phyloP scores from a whole-genome alignment of 2,797 vertebrate species.

The Bradypus variegatus region DNA sequence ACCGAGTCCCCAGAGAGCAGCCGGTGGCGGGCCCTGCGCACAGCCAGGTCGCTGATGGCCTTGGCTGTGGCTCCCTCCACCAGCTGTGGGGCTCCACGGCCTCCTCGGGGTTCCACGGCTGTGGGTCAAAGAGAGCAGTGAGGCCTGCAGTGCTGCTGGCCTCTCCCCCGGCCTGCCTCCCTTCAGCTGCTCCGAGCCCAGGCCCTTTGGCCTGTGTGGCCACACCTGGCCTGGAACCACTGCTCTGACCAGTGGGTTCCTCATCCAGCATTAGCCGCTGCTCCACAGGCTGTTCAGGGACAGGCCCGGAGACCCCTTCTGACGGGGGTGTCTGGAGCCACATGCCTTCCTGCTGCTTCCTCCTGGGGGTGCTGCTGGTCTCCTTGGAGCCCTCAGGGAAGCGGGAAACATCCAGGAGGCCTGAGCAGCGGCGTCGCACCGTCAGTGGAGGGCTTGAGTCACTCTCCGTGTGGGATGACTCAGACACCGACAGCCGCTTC shows the following conservation, averaged over 20 bases:
- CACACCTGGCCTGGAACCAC: constrained; percentile 48
- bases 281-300: constrained; percentile 84
- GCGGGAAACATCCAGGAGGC: constrained; percentile 89
- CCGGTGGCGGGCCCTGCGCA: constrained; percentile 91
- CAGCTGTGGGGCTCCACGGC: constrained; percentile 29
- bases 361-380: constrained; percentile 71
- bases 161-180: not conserved
- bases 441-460: constrained; percentile 95
- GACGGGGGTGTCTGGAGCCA: constrained; percentile 69
- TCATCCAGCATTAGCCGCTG: constrained; percentile 82
- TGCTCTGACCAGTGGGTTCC: constrained; percentile 71
- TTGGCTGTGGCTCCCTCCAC: constrained; percentile 79
- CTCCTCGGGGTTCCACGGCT: constrained; percentile 75
- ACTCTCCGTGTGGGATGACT: constrained; percentile 97
- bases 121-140: constrained; percentile 73
- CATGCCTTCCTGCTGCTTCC: constrained; percentile 67
- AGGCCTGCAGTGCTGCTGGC: not conserved
- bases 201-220: not conserved
- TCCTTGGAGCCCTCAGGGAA: constrained; percentile 89
- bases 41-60: constrained; percentile 95
- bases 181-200: not conserved
- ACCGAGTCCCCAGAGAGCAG: constrained; percentile 89
- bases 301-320: constrained; percentile 80
- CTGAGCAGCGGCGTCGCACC: constrained; percentile 88
- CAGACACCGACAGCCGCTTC: constrained; percentile 92